Evolutionary conservation across 2,888 invertebrate species (phyloP), one percentile per base, ranked within the genome.

Genomic region (Bembecia ichneumoniformis): DNA sequence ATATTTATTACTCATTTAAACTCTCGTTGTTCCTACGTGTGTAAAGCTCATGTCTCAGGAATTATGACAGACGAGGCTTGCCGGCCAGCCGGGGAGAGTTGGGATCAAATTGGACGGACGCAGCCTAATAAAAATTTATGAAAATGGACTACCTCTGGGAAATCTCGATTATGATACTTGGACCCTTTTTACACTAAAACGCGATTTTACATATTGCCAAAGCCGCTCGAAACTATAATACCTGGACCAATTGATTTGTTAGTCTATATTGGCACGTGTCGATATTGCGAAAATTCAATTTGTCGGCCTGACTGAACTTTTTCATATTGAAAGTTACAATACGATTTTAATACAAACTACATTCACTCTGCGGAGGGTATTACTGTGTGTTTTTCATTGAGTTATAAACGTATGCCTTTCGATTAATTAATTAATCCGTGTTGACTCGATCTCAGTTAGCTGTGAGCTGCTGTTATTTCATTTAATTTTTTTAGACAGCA

Each of bases 401-500:
- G n/a, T 40, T 40, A 40, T 40, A 13, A 40, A 14, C n/a, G n/a
- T 17, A 44, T 11, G 11, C 15, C 15, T 15, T 44, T 28, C 28
- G 28, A 28, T 28, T 15, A 15, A 16, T 64, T 65, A 66, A 69
- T 66, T 68, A 69, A 68, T 59, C 55, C 51, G 15, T n/a, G 44
- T 15, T 53, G 59, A 58, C 58, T 51, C 52, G 58, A 62, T 58
- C 59, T 59, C 58, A 49, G 58, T 49, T 55, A 58, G 52, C 63
- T 65, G 66, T 58, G 59, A 63, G 56, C 62, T 58, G 61, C 65
- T 64, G 69, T 78, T 74, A 77, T 76, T 76, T 73, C 63, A 77
- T 77, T 76, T 73, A 60, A 63, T 74, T 73, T 64, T 60, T 59
- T 61, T 57, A 62, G 55, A 56, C 58, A 59, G 56, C 55, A 58